Evolutionary conservation across 2,888 invertebrate genomes (phyloP).

Genomic region (Troides helena): DNA sequence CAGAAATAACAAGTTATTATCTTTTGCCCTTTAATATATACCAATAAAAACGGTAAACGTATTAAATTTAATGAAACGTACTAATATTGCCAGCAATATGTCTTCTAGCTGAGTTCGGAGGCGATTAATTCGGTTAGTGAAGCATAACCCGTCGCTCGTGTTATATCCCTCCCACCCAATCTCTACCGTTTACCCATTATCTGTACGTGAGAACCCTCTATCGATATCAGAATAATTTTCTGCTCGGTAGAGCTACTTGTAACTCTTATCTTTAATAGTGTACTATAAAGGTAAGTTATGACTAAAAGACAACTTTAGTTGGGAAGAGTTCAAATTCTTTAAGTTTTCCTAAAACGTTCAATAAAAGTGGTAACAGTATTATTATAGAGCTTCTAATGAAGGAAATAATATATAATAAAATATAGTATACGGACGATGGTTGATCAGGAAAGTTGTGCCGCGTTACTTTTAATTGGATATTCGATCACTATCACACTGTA

Average conservation of each 20-base stretch:
- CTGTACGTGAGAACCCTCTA: constrained; percentile 27
- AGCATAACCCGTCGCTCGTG: constrained; percentile 19
- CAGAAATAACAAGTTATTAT: no score
- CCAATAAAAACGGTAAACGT: neutral
- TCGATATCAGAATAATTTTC: constrained; percentile 28
- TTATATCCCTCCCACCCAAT: constrained; percentile 26
- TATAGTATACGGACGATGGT: neutral
- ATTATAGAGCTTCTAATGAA: neutral
- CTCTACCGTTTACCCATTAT: constrained; percentile 29
- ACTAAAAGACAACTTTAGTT: constrained; percentile 1
- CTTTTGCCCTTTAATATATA: no score
- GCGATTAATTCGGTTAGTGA: constrained; percentile 28
- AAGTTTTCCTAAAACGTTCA: neutral
- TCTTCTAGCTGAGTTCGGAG: constrained; percentile 18
- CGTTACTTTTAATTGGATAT: neutral
- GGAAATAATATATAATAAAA: neutral
- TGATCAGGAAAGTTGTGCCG: neutral
- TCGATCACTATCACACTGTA: neutral
- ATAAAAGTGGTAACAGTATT: neutral
- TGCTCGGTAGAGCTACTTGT: constrained; percentile 20
- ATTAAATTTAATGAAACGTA: constrained; percentile 2
- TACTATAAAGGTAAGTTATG: constrained; percentile 13
- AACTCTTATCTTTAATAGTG: constrained; percentile 21
- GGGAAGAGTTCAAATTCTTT: neutral
- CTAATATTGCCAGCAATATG: constrained; percentile 15